Evolutionary conservation across 2,888 invertebrate species (phyloP).

Genomic region (Cheiracanthium punctorium): DNA sequence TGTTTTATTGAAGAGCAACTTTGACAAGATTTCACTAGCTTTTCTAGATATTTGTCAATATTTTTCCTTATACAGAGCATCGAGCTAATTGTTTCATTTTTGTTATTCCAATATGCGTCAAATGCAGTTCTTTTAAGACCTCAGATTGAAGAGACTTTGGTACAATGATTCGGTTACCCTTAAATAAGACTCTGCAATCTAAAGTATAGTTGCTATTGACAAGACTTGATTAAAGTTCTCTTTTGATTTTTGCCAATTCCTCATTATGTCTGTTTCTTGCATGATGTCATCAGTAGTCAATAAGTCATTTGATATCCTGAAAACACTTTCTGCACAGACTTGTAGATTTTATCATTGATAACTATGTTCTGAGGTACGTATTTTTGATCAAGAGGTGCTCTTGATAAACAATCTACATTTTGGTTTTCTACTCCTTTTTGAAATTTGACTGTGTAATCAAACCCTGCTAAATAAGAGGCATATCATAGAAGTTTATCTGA

Average conservation of each 20-base stretch:
- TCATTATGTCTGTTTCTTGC: background rate
- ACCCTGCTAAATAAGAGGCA: background rate
- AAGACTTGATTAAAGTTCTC: background rate
- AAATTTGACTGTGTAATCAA: background rate
- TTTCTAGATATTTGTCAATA: background rate
- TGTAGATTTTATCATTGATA: background rate
- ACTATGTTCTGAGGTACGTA: background rate
- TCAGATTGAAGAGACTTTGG: background rate
- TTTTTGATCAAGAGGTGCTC: background rate
- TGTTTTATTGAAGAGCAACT: background rate
- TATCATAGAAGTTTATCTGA: background rate
- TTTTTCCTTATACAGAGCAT: background rate
- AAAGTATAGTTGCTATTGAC: background rate
- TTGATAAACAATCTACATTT: background rate
- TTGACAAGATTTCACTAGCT: background rate
- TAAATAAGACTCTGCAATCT: too few relatives aligned
- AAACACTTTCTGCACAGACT: background rate
- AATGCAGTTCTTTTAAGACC: too few relatives aligned
- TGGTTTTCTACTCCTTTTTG: background rate
- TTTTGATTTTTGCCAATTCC: background rate
- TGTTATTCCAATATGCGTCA: too few relatives aligned
- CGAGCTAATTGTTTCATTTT: background rate
- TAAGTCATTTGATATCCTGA: background rate
- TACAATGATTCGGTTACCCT: too few relatives aligned
- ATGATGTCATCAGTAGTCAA: background rate